phyloP scores from a whole-genome alignment of 1,140 invertebrate species.

The Achatina immaculata region DNA sequence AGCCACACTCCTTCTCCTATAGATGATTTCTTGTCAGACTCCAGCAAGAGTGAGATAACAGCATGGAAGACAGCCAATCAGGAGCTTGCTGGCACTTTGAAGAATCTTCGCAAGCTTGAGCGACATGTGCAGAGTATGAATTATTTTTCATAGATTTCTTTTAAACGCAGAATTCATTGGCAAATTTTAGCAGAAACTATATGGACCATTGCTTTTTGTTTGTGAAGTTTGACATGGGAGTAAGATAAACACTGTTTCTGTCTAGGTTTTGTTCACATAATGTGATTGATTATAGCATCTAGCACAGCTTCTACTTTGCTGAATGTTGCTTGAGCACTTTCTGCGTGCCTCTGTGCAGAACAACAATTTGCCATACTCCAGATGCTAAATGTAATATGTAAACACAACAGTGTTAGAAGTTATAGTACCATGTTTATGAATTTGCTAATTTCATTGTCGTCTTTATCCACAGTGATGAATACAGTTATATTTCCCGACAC shows the following conservation, averaged over 20 bases:
- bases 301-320: no score
- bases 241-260: neutral
- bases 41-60: constrained; percentile 65
- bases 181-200: neutral
- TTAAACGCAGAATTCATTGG: neutral
- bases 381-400: no score
- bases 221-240: neutral
- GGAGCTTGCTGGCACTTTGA: constrained; percentile 76
- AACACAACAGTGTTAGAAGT: no score
- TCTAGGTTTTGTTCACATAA: neutral
- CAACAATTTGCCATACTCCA: no score
- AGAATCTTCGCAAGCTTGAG: constrained; percentile 76
- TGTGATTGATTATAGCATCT: neutral
- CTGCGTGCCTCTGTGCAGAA: no score
- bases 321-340: no score
- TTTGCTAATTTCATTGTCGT: no score
- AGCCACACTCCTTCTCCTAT: constrained; percentile 59
- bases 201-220: neutral
- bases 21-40: constrained; percentile 61
- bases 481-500: constrained; percentile 69
- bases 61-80: constrained; percentile 68
- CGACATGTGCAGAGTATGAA: constrained; percentile 75
- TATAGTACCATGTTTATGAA: no score
- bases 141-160: constrained; percentile 6
- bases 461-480: constrained; percentile 69